Base-by-base conservation (phyloP, 2,113 vertebrate species). In the Oncorhynchus nerka region DNA sequence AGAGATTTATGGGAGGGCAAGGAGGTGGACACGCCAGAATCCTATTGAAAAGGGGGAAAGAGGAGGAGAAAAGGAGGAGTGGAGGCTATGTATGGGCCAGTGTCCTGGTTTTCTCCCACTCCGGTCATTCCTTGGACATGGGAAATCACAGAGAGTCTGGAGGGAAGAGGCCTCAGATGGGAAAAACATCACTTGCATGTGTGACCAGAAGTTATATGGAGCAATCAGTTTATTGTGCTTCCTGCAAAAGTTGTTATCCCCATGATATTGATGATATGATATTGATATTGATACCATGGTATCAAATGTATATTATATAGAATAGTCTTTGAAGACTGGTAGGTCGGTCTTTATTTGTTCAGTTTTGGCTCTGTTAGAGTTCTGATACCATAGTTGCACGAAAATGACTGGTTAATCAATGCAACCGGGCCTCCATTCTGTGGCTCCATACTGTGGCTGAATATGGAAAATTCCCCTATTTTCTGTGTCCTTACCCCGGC, bases 401-500 rank as follows among this genome's bases (percentile, higher is more conserved):
- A 71, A 84, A 81, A 70, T 39, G 32, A 81, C 70, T 83, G 74
- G 66, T 79, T 57, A 16, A 77, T 73, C 49, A 0, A 20, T 78
- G 65, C 1, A 55, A 55, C 51, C 19, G 1, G 45, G 13, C 62
- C 78, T 78, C 84, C 59, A 62, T 62, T 22, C n/a, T 62, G 19
- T 13, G 59, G 6, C n/a, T 62, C 74, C 67, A 76, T 77, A 72
- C 49, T 79, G 82, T 82, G 69, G 68, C 32, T 80, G 75, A 79
- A 80, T 82, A 72, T 80, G 83, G 72, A 75, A 71, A 86, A 80
- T 72, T 15, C 11, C 48, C 22, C 61, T 71, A 59, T 80, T 71
- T 8, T 13, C 20, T 78, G 78, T 88, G 88, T 85, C 79, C 83
- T 91, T 74, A 84, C 76, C 87, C 7, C 11, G 74, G 73, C 78